Evolutionary conservation across 1,140 invertebrate genomes (phyloP), one percentile per base, ranked within the genome.

Genomic region (Phenacoccus solenopsis): DNA sequence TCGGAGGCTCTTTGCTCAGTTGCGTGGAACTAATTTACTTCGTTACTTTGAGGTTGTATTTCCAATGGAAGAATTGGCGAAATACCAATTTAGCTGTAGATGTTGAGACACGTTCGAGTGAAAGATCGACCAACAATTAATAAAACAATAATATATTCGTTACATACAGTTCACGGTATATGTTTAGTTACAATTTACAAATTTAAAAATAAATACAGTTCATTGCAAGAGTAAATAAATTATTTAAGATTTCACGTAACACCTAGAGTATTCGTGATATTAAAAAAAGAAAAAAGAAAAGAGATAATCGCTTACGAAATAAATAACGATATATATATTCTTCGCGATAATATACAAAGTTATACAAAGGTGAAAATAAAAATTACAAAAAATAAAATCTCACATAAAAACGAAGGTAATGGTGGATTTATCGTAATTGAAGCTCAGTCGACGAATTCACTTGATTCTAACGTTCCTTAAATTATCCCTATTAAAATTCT

Each of bases 1-100:
- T 90, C 0, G 88, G 88, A 0, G 90, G 88, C 76, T 88, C 87
- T 20, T 75, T 90, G 27, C 76, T 90, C 0, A 87, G 86, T 0
- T 86, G 85, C 0, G 84, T 89, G 0, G 88, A 90, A 77, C 79
- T 90, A 7, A 77, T 88, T 35, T 77, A 77, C 69, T 76, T 74
- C 59, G 67, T 75, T 10, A 77, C 76, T 10, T 72, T 76, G 28
- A 68, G 76, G 57, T 67, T 75, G 10, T 73, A 73, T 72, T 70
- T 70, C 24, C 68, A 71, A 64, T 71, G 61, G 70, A 69, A 49
- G 0, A n/a, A 24, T 25, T 64, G 21, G 59, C 2, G 16, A 24
- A 49, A 10, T n/a, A 49, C 12, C 20, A 49, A 10, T n/a, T 49
- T n/a, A 9, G 2, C 38, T n/a, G 38, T 10, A 4, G 20, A n/a